Base-by-base conservation (phyloP, 2,888 invertebrate genomes). In the Mayetiola destructor region DNA sequence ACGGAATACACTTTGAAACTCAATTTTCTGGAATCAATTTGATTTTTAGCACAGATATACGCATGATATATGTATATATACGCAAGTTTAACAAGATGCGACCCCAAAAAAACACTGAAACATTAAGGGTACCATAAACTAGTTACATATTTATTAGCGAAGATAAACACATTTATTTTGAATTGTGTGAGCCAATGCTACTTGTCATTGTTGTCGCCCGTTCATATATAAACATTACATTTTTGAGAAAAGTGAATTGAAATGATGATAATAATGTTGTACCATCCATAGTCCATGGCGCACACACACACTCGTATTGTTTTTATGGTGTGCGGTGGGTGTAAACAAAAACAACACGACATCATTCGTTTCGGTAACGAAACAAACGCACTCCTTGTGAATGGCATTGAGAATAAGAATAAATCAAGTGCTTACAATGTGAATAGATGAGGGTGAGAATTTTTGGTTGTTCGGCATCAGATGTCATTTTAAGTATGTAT, bases 101-200 rank as follows among this genome's bases (percentile, higher is more conserved):
- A 9, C 8, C 18, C 18, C 3, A 2, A 40, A 4, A 40, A 4
- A 40, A 40, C 18, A 20, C 20, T 5, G 18, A 23, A 9, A 48
- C 23, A 27, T 23, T n/a, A n/a, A n/a, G n/a, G n/a, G n/a, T n/a
- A n/a, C n/a, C n/a, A n/a, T 48, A 48, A 48, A 48, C 48, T 48
- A 48, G 48, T 48, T 48, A 48, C 48, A 48, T 48, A 48, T 48
- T 48, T 48, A 48, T 48, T 48, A 48, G 27, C 27, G 27, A 48
- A 48, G 48, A 48, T 48, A 48, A 48, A 48, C 48, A 48, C 48
- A 48, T 48, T 48, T 48, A n/a, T 27, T 1, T n/a, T 27, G 48
- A 48, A 48, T 48, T n/a, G 27, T 27, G 48, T 27, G 27, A 14
- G 23, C 29, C 16, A 48, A 27, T 8, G 48, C 48, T n/a, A 48